A percentile compares a stretch with the other conserved stretches of the same genome.
These are phyloP conservation scores for Anableps anableps DNA, from an alignment of 2,797 vertebrate genomes.

Conservation along the genomic window DNA sequence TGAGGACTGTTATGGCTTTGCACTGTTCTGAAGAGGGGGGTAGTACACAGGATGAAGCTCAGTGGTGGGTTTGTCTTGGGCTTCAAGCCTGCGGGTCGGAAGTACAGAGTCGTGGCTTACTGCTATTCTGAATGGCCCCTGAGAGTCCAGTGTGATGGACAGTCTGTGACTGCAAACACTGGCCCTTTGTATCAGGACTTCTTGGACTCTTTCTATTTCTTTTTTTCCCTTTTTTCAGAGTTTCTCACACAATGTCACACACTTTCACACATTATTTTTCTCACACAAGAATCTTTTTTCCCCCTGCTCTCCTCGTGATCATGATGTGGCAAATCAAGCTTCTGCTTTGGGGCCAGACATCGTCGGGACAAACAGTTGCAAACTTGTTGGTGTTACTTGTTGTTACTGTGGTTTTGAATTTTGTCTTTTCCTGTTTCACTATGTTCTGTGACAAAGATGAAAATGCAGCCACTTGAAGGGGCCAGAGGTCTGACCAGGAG, in stretches of 20 bases:
- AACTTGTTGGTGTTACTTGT: constrained; percentile 40
- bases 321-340: constrained; percentile 41
- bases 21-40: constrained; percentile 41
- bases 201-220: constrained; percentile 51
- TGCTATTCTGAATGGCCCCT: constrained; percentile 69
- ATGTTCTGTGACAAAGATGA: constrained; percentile 20
- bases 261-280: constrained; percentile 28
- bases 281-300: constrained; percentile 42
- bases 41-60: constrained; percentile 71
- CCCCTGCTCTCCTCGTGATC: constrained; percentile 49
- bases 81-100: constrained; percentile 70
- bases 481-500: constrained; percentile 45
- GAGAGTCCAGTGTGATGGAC: constrained; percentile 75
- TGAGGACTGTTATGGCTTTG: constrained; percentile 43
- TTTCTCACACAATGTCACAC: constrained; percentile 51
- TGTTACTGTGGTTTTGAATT: constrained; percentile 15
- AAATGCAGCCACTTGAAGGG: constrained; percentile 45
- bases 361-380: constrained; percentile 44
- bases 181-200: constrained; percentile 74
- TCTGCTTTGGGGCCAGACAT: constrained; percentile 33
- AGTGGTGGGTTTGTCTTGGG: constrained; percentile 70
- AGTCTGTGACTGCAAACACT: constrained; percentile 73
- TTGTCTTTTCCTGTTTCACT: constrained; percentile 17
- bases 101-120: constrained; percentile 61
- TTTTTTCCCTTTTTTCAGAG: constrained; percentile 25